Base-by-base conservation (phyloP, 2,113 vertebrate genomes). In the Pteropus alecto region DNA sequence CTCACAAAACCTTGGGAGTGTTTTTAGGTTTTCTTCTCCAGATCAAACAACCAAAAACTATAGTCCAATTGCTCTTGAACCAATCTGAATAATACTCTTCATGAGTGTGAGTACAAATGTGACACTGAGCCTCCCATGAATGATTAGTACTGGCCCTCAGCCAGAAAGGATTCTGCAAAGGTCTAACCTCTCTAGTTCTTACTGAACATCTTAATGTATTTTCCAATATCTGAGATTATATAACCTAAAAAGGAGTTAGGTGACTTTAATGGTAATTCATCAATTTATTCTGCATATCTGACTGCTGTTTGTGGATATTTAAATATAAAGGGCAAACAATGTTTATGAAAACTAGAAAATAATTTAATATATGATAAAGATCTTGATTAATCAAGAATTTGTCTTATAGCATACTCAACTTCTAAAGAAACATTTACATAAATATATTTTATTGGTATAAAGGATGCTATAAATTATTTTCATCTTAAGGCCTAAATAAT, bases 301-400 rank as follows among this genome's bases (percentile, higher is more conserved):
- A 78, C 35, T 65, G 3, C 38, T 35, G 1, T 76, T 18, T 82
- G 21, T 85, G 35, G 26, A 58, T 11, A 65, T 4, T 9, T 26
- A 92, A 95, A 82, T 12, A 73, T 60, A 14, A 79, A 94, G 87
- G 77, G 5, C 35, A 73, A 85, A 12, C 41, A 63, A 48, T 43
- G 71, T 38, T 94, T 30, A 73, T 7, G 60, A 94, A 94, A 94
- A 90, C 16, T 35, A 79, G 30, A 90, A 90, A 67, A 81, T 60
- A 26, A 77, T 56, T 56, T 43, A 82, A 33, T 51, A 83, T 8
- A 0, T 73, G 61, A 60, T 90, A 56, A 95, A 76, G 85, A n/a
- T n/a, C 30, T 67, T 76, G 16, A 63, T 41, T 63, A 70, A 68
- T 74, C 13, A 93, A 89, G 70, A 78, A 33, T 41, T 5, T 60